Percentiles rank a stretch among this genome's conserved stretches.
Evolutionary conservation across 2,888 invertebrate species (phyloP).

Genomic region (Andrena haemorrhoa): DNA sequence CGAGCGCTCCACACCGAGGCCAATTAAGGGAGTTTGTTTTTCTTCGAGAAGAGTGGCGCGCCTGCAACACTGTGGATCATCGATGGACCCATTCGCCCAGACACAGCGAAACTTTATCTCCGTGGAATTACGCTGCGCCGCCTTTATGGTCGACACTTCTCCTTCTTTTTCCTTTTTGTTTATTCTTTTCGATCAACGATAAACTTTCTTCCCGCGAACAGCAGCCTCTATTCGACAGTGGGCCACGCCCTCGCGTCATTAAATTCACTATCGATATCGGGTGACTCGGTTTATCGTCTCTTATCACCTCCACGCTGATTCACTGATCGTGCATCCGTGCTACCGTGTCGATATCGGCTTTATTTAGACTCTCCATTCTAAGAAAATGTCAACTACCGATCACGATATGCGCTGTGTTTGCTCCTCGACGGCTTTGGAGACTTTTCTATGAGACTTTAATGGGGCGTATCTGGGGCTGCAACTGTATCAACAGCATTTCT

Average conservation of each 20-base stretch:
- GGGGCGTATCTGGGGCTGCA: too few species aligned
- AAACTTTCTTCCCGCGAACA: constrained; percentile 48
- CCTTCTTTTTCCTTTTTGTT: neutral
- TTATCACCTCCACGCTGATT: constrained; percentile 67
- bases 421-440: neutral
- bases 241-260: constrained; percentile 68
- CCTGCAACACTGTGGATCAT: constrained; percentile 31
- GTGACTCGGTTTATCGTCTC: constrained; percentile 61
- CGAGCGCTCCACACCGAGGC: constrained; percentile 43
- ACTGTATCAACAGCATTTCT: too few species aligned
- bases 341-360: constrained; percentile 66
- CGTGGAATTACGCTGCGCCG: constrained; percentile 5
- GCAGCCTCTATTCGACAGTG: constrained; percentile 51
- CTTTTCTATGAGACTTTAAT: neutral
- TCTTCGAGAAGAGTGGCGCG: constrained; percentile 30
- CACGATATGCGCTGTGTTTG: neutral
- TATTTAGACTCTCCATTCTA: constrained; percentile 52
- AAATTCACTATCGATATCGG: constrained; percentile 66
- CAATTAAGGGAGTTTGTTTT: constrained; percentile 68
- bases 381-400: constrained; percentile 34
- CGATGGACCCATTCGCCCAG: neutral
- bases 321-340: constrained; percentile 67
- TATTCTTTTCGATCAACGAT: constrained; percentile 30
- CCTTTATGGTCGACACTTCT: neutral
- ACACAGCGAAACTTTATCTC: constrained; percentile 33